Evolutionary conservation across 1,140 invertebrate species (phyloP).

Genomic region (Mamestra configurata): DNA sequence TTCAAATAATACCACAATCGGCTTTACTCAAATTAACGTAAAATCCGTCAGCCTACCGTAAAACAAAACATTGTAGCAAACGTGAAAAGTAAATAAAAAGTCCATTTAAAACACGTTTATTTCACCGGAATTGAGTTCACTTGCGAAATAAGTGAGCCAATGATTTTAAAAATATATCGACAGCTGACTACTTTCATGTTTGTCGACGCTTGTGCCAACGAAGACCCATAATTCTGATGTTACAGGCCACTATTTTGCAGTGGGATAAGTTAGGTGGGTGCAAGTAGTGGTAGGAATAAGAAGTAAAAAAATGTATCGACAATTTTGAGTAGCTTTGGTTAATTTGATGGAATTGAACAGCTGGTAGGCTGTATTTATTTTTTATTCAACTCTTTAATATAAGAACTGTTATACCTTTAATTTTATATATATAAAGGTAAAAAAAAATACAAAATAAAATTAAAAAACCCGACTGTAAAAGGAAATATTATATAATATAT

Average conservation of each 20-base stretch:
- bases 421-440: no score
- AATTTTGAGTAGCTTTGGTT: no score
- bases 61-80: background rate
- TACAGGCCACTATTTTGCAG: background rate
- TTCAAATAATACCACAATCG: no score
- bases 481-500: no score
- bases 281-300: no score
- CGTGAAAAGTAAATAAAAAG: background rate
- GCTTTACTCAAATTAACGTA: background rate
- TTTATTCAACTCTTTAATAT: no score
- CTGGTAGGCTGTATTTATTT: no score
- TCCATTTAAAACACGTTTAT: slow-evolving; percentile 22
- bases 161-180: slow-evolving; percentile 2
- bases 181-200: background rate
- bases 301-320: no score
- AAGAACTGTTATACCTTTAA: no score
- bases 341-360: no score
- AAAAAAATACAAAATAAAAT: no score
- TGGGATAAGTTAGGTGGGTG: background rate
- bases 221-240: background rate
- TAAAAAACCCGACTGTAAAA: no score
- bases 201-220: background rate
- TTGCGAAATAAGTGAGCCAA: background rate
- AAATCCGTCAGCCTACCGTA: background rate
- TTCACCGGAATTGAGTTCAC: background rate